Evolutionary conservation across 2,797 vertebrate genomes (phyloP).

Genomic region (Chaetophractus vellerosus): DNA sequence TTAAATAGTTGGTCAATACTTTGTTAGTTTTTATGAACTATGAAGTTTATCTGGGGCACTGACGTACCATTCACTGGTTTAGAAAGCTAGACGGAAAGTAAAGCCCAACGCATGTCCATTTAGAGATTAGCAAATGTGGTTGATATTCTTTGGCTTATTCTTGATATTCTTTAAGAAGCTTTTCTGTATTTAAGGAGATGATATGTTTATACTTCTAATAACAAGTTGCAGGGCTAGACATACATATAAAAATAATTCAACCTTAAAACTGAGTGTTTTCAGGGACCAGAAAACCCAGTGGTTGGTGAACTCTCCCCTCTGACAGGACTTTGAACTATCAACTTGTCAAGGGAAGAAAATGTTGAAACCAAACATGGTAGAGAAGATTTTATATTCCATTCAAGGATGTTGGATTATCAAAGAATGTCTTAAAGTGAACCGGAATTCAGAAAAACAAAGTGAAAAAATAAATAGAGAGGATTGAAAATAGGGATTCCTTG

Average conservation of each 20-base stretch:
- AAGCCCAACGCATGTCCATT: not conserved
- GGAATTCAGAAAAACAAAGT: not conserved
- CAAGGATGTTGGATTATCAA: not conserved
- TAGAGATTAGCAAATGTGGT: not conserved
- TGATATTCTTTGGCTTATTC: not conserved
- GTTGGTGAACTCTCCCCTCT: not conserved
- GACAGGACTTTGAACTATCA: not conserved
- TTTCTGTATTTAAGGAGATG: not conserved
- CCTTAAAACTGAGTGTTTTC: not conserved
- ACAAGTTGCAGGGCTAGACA: not conserved
- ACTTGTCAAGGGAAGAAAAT: not conserved
- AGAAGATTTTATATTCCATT: not conserved
- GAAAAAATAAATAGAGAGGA: not conserved
- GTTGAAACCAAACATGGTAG: not conserved
- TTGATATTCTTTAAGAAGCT: not conserved
- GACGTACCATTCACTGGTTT: not conserved
- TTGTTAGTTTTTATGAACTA: not conserved
- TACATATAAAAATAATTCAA: not conserved
- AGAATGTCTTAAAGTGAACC: slow-evolving; percentile 8
- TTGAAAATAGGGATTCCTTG: not conserved
- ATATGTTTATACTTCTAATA: not conserved
- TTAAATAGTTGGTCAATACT: not conserved
- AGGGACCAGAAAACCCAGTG: not conserved
- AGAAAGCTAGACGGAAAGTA: slow-evolving; percentile 31
- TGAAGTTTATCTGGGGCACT: not conserved